Evolutionary conservation across 2,888 invertebrate species (phyloP).

Genomic region (Globia sparganii): DNA sequence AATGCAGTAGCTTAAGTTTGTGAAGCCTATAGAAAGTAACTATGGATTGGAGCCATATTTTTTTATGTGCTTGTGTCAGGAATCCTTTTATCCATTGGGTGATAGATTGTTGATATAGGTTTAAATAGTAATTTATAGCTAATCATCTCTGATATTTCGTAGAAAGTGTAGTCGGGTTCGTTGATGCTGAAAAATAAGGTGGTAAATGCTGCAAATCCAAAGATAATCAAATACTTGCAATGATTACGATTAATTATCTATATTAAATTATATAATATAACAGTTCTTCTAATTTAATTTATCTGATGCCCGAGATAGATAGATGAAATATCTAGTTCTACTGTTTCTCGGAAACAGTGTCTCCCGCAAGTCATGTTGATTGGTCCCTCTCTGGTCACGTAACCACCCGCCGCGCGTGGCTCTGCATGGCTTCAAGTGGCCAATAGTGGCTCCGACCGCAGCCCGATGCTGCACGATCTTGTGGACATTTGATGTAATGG

Average conservation of each 20-base stretch:
- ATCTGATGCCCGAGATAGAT: background rate
- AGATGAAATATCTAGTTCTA: background rate
- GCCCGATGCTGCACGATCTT: constrained; percentile 38
- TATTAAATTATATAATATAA: background rate
- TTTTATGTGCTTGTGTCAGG: background rate
- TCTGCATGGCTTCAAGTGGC: background rate
- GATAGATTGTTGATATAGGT: background rate
- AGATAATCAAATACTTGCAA: background rate
- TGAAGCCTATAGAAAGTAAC: background rate
- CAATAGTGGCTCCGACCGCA: background rate
- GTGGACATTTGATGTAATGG: constrained; percentile 22
- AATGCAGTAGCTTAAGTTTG: constrained; percentile 18
- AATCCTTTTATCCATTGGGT: background rate
- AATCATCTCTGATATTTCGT: background rate
- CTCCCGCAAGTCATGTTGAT: constrained; percentile 55
- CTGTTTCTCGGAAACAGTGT: constrained; percentile 15
- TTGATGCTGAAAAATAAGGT: background rate
- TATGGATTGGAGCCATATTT: background rate
- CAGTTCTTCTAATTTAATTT: background rate
- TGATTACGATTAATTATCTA: background rate
- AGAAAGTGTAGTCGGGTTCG: background rate
- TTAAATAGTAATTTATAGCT: background rate
- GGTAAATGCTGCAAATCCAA: background rate
- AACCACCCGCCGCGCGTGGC: constrained; percentile 30
- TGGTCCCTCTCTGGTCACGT: constrained; percentile 51